Conservation (phyloP, 1,140 invertebrate species). For the Thaumatotibia leucotreta region DNA sequence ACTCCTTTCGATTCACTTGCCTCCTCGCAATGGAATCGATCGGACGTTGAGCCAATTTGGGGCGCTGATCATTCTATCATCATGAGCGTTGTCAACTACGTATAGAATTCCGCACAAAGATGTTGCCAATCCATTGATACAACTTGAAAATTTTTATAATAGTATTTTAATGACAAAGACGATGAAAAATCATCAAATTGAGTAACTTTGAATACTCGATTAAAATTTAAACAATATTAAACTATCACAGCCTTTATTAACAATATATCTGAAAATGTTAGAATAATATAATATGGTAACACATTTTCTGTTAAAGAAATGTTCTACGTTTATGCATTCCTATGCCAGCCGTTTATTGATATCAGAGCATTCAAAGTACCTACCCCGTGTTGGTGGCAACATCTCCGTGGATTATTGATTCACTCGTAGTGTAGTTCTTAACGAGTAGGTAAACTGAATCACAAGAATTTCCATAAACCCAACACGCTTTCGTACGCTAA, state of each 20-base stretch:
- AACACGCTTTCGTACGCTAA: conserved; percentile 36
- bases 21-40: not conserved
- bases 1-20: not conserved
- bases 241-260: too few species aligned
- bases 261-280: not conserved
- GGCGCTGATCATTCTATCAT: not conserved
- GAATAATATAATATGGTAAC: not conserved
- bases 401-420: conserved; percentile 32
- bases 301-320: not conserved
- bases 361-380: not conserved
- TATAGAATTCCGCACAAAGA: conserved; percentile 34
- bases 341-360: too few species aligned
- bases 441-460: conserved; percentile 16
- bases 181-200: not conserved
- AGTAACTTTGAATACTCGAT: not conserved
- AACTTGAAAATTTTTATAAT: not conserved
- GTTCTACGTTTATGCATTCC: too few species aligned
- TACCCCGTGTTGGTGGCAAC: conserved; percentile 27
- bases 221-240: not conserved
- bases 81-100: conserved; percentile 8
- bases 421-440: conserved; percentile 25
- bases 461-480: conserved; percentile 28
- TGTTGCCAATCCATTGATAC: conserved; percentile 31
- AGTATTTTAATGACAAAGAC: not conserved
- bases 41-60: not conserved